A percentile compares a stretch with the other conserved stretches of the same genome.
phyloP scores from a whole-genome alignment of 2,113 vertebrate genomes.

The Etheostoma spectabile region DNA sequence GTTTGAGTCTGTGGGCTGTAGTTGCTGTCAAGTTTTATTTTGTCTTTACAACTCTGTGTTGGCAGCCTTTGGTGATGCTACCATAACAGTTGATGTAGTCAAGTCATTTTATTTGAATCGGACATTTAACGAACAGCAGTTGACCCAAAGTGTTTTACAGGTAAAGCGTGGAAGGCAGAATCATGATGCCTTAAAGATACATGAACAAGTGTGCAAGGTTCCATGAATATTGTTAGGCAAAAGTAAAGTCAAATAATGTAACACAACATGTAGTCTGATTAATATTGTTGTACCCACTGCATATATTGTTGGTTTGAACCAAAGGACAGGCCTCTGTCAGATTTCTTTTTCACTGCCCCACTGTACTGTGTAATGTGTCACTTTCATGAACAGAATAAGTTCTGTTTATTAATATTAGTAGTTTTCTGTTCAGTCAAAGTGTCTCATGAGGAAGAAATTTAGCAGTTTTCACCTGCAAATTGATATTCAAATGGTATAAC shows the following conservation, averaged over 20 bases:
- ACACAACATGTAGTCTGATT: no score
- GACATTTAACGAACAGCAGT: no score
- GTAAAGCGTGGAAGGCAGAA: no score
- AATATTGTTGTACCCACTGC: no score
- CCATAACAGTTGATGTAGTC: background rate
- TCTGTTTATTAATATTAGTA: background rate
- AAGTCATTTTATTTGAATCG: background rate
- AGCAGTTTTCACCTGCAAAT: constrained; percentile 1
- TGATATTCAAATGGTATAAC: constrained; percentile 16
- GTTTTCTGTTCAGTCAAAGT: constrained; percentile 5
- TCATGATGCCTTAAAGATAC: no score
- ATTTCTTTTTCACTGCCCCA: background rate
- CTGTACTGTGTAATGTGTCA: background rate
- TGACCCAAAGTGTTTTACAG: no score
- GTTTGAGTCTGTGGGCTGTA: background rate
- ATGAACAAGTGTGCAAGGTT: no score
- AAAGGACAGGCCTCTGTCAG: background rate
- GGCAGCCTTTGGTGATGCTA: background rate
- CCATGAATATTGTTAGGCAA: no score
- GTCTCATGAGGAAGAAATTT: background rate
- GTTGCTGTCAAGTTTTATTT: background rate
- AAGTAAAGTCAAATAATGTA: no score
- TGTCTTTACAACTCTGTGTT: background rate
- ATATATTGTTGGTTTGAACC: background rate
- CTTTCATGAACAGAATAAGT: background rate